Base-by-base conservation (phyloP, 2,888 invertebrate species). In the Tachystola acroxantha region DNA sequence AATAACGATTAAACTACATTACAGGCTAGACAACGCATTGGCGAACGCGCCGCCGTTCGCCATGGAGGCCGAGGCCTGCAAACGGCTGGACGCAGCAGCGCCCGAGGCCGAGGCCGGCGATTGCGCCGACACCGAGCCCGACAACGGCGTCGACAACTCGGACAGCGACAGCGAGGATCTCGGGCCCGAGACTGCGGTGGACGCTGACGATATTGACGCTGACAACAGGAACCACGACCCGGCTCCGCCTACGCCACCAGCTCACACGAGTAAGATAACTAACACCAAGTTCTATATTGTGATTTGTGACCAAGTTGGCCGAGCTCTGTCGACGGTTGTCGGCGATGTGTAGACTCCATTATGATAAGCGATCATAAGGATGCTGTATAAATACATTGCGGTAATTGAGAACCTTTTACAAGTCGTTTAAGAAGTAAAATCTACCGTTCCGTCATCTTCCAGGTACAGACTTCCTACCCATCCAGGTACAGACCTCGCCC, bases 171-270 rank as follows among this genome's bases (percentile, higher is more conserved):
- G 90, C 53, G 90, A 90, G 43, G 92, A 93, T 70, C 88, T 93
- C 47, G 94, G 93, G 2, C 93, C 93, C 0, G 94, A 94, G 79
- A 93, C 93, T 0, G 91, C 93, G 46, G 93, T 93, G 7, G 94
- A 93, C 68, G 88, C 91, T 48, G 89, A 89, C 14, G 88, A 90
- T 37, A 88, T 90, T 47, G 90, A 90, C 42, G 79, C 77, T 2
- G 74, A 77, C 19, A 42, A 57, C 7, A 59, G 73, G 68, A 63
- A 59, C 40, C 87, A 82, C 37, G 89, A 89, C 43, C 88, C 89
- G 7, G 68, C 73, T 12, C 62, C 82, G 27, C 89, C 89, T 3
- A 90, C 90, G 7, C 90, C 90, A 24, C 89, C 89, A n/a, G 89
- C 81, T 6, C 88, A 89, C 52, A 64, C 82, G 45, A 89, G 90